Evolutionary conservation across 2,888 invertebrate genomes (phyloP), one percentile per base, ranked within the genome.

Genomic region (Tinea trinotella): DNA sequence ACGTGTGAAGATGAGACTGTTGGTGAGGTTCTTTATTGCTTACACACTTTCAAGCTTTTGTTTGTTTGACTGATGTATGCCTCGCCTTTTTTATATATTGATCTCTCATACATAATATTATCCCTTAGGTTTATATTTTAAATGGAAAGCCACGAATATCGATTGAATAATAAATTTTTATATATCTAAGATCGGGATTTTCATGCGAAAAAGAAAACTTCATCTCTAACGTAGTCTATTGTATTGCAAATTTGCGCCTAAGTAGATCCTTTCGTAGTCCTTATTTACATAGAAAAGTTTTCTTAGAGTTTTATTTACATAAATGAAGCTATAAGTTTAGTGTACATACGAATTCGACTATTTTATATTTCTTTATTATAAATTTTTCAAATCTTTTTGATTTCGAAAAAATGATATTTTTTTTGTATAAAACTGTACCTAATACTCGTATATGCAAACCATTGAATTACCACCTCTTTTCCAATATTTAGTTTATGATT

Each of bases 111-210:
- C 67, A 74, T 75, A 12, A 18, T 74, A 69, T 66, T 22, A 74
- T 74, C 69, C 73, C 66, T 72, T 71, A 74, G 69, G 74, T 75
- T 75, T 75, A 70, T 69, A 72, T 74, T 61, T 59, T 64, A 61
- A 71, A 67, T 70, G 67, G 65, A 77, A 71, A 78, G 68, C 72
- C 74, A 70, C 72, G 73, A 75, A 79, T 77, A 72, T 71, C 78
- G 71, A 80, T 83, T 80, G 83, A 79, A 83, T 83, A 80, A 83
- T 83, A 83, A 79, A 80, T 78, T 50, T 82, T 78, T 76, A 80
- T 79, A 57, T 72, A 67, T 70, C 71, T 70, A 71, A 72, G 76
- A 74, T 73, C 75, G 69, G 67, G 74, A 76, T 80, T 77, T 76
- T 79, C 74, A 74, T 75, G 73, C 78, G 74, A 77, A 78, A 71